phyloP scores from a whole-genome alignment of 2,888 invertebrate genomes.

The Drosophila cyrtoloma region DNA sequence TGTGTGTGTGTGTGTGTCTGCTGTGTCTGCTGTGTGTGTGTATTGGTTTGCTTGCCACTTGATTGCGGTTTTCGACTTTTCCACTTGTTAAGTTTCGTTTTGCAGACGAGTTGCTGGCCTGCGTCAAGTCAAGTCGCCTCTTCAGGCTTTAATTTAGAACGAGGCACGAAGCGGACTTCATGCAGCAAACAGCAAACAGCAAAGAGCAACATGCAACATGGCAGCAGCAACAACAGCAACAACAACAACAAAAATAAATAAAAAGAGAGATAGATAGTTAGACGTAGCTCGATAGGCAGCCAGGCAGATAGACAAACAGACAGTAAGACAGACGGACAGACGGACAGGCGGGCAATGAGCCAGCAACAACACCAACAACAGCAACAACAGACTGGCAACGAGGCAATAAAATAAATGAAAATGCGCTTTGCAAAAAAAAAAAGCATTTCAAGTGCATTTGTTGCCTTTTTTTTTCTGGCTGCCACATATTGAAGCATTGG shows the following conservation, averaged over 20 bases:
- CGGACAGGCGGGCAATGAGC: conserved; percentile 57
- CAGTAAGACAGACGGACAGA: conserved; percentile 17
- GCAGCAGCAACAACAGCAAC: conserved; percentile 8
- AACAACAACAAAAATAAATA: conserved; percentile 11
- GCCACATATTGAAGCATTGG: conserved; percentile 46
- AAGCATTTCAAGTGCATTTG: conserved; percentile 69
- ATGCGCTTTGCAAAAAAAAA: conserved; percentile 59
- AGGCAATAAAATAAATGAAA: conserved; percentile 72
- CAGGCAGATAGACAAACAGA: conserved; percentile 28
- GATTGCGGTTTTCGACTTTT: conserved; percentile 74
- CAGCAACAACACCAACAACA: conserved; percentile 26
- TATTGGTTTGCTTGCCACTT: conserved; percentile 68
- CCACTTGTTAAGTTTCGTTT: conserved; percentile 74
- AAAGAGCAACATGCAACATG: conserved; percentile 26
- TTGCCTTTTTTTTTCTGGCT: conserved; percentile 26
- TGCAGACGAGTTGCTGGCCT: conserved; percentile 64
- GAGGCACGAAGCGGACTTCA: conserved; percentile 39
- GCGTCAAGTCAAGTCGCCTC: conserved; percentile 47
- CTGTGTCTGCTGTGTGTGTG: conserved; percentile 13
- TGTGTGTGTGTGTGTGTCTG: conserved; percentile 6
- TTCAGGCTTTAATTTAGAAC: conserved; percentile 71
- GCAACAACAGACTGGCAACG: conserved; percentile 11
- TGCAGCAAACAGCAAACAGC: conserved; percentile 18
- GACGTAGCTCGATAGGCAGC: conserved; percentile 51
- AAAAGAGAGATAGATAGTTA: conserved; percentile 52